These are phyloP conservation scores for Argyrosomus japonicus DNA, from an alignment of 2,113 vertebrate genomes.

Conservation along the genomic window DNA sequence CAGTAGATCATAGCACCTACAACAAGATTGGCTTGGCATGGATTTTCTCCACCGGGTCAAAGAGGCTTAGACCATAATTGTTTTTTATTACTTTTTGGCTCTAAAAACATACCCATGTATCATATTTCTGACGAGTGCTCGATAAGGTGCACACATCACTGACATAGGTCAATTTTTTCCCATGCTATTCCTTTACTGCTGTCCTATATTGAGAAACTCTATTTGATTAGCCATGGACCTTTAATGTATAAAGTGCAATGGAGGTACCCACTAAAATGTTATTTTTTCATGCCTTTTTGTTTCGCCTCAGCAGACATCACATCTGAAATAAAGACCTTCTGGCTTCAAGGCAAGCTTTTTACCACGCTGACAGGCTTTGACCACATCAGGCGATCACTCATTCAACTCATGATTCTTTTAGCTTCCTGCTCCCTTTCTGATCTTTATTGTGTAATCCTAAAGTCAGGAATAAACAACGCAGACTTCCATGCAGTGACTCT, in stretches of 20 bases:
- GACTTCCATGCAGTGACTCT: background rate
- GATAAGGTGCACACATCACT: conserved; percentile 53
- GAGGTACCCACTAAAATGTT: conserved; percentile 18
- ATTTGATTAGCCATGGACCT: conserved; percentile 45
- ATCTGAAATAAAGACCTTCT: conserved; percentile 23
- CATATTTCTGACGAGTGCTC: conserved; percentile 74
- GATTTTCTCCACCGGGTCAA: conserved; percentile 83
- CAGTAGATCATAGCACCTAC: conserved; percentile 75
- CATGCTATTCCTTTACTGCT: conserved; percentile 10
- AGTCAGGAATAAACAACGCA: background rate
- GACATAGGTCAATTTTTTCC: conserved; percentile 41
- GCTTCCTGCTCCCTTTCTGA: background rate
- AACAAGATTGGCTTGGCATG: conserved; percentile 82
- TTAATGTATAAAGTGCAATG: conserved; percentile 28
- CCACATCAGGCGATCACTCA: background rate
- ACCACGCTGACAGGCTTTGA: background rate
- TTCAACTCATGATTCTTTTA: background rate
- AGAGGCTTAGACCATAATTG: conserved; percentile 77
- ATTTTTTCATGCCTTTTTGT: conserved; percentile 30
- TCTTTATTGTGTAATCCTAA: background rate
- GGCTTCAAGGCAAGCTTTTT: background rate
- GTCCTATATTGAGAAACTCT: conserved; percentile 52
- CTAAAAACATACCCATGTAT: conserved; percentile 77
- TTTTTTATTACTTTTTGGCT: conserved; percentile 83
- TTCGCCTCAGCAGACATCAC: conserved; percentile 5